Evolutionary conservation across 2,888 invertebrate genomes (phyloP), one percentile per base, ranked within the genome.

Genomic region (Trissonchulus latispiculum): DNA sequence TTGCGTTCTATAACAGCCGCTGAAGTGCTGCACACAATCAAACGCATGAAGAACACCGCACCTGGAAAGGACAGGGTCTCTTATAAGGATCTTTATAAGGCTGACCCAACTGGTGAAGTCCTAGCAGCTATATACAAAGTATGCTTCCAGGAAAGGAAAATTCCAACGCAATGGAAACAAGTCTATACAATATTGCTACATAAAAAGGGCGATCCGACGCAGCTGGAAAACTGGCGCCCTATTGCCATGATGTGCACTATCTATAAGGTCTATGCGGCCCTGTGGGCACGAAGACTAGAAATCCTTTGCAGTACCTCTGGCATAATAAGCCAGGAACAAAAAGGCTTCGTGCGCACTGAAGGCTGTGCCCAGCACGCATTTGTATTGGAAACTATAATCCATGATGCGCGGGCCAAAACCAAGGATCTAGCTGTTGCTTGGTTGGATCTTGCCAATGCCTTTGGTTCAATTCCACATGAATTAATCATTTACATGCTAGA

Each of bases 371-470:
- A 79, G 61, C 77, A 78, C 62, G 75, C 69, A 36, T 73, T 36
- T n/a, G n/a, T n/a, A n/a, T n/a, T 78, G 15, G 61, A 74, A 15
- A n/a, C 67, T 0, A 15, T 36, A n/a, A 64, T 79, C 35, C 35
- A 72, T 0, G 71, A 76, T 15, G 76, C 76, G 2, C 36, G 73
- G 2, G 32, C 36, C 1, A 1, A 36, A 1, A 66, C 69, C 0
- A n/a, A 37, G 18, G 35, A 31, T 1, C 29, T 80, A 2, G 78
- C 77, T n/a, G 77, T 83, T 0, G 81, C 82, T 1, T 84, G 82
- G 81, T 74, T 84, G 61, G 83, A 85, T 73, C 75, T 83, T 1
- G 73, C 80, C 3, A 84, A 84, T 37, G 84, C 84, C 0, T 83
- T 84, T 75, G 81, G 80, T 0, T 81, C 81, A 1, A 75, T 84